These are phyloP conservation scores for Basileuterus tristriatus DNA, from an alignment of 2,797 vertebrate genomes.

Conservation along the genomic window DNA sequence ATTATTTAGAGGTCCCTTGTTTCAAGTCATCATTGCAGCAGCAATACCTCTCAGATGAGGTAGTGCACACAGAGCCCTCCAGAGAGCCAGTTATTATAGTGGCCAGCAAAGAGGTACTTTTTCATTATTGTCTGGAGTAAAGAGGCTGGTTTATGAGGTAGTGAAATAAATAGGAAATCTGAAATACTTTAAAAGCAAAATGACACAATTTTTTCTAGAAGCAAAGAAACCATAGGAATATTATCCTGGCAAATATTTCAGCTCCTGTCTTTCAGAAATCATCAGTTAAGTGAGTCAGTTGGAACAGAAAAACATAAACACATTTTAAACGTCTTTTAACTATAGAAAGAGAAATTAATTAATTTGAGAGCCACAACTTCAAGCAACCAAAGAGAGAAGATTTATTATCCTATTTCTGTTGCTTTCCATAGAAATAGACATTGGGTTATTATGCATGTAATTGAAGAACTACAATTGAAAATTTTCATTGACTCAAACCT, in stretches of 20 bases:
- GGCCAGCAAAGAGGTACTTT: slow-evolving; percentile 8
- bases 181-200: slow-evolving; percentile 24
- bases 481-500: background rate
- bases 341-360: background rate
- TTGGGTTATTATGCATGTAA: background rate
- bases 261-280: background rate
- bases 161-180: slow-evolving; percentile 30
- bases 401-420: background rate
- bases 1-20: slow-evolving; percentile 54
- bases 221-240: background rate
- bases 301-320: background rate
- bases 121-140: slow-evolving; percentile 44
- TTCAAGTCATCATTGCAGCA: slow-evolving; percentile 35
- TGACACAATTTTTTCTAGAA: background rate
- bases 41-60: slow-evolving; percentile 44
- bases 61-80: background rate
- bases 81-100: slow-evolving; percentile 26
- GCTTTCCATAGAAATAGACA: rapidly evolving
- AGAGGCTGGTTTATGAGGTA: slow-evolving; percentile 38
- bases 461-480: background rate
- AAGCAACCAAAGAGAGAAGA: background rate
- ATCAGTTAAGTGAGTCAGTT: rapidly evolving
- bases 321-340: background rate
- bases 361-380: background rate
- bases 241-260: background rate